These are phyloP conservation scores for Tyria jacobaeae DNA, from an alignment of 2,888 invertebrate species.

Conservation along the genomic window DNA sequence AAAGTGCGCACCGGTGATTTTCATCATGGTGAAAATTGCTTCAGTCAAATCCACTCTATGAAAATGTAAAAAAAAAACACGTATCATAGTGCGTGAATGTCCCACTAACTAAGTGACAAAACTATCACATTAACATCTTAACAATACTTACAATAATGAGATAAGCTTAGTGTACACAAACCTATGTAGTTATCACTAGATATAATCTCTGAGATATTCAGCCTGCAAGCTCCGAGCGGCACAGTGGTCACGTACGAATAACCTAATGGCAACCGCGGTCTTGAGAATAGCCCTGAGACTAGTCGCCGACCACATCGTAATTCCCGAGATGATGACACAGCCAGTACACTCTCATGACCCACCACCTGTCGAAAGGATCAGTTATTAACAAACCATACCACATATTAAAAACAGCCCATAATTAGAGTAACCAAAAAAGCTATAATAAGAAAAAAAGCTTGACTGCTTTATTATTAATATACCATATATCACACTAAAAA, in stretches of 20 bases:
- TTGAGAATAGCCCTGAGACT: constrained; percentile 94
- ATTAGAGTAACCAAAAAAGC: too few species aligned
- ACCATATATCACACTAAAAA: not conserved
- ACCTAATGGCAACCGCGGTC: constrained; percentile 92
- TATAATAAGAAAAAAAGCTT: not conserved
- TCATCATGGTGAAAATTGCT: not conserved
- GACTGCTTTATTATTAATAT: not conserved
- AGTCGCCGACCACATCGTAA: constrained; percentile 88
- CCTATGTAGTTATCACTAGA: constrained; percentile 94
- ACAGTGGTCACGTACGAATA: constrained; percentile 94
- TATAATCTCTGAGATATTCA: constrained; percentile 94
- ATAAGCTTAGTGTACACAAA: constrained; percentile 68
- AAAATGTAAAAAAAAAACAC: not conserved
- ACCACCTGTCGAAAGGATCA: constrained; percentile 88
- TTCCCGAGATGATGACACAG: constrained; percentile 79
- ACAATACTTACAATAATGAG: not conserved
- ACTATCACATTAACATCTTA: not conserved
- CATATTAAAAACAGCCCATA: too few species aligned
- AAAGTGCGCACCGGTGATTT: not conserved
- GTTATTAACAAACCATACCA: not conserved
- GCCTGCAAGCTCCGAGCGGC: constrained; percentile 94
- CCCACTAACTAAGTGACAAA: not conserved
- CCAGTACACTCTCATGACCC: constrained; percentile 94
- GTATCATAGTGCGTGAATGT: too few species aligned
- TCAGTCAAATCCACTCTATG: not conserved